These are phyloP conservation scores for Papilio polyxenes DNA, from an alignment of 1,140 invertebrate species.

Conservation along the genomic window DNA sequence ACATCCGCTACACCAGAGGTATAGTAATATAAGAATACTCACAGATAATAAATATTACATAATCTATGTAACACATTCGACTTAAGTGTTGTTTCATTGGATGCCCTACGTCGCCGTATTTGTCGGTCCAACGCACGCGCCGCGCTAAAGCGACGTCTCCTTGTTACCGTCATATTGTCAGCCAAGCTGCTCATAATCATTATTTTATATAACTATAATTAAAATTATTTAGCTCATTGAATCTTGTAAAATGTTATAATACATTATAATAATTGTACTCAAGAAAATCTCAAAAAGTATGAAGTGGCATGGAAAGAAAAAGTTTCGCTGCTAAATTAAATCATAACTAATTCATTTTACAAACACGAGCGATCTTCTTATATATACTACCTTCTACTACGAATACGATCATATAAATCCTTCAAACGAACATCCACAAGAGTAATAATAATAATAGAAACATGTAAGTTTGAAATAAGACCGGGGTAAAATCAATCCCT, in stretches of 20 bases:
- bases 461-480: constrained; percentile 48
- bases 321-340: no score
- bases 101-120: not conserved
- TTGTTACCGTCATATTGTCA: not conserved
- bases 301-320: no score
- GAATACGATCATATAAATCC: constrained; percentile 26
- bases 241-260: not conserved
- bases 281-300: not conserved
- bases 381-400: not conserved
- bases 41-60: not conserved
- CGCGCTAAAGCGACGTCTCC: not conserved
- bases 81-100: not conserved
- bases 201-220: not conserved
- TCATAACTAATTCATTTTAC: not conserved
- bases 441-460: constrained; percentile 41
- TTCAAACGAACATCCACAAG: constrained; percentile 30
- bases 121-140: not conserved
- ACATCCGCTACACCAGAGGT: no score
- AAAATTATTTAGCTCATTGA: not conserved
- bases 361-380: not conserved
- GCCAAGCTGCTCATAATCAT: not conserved
- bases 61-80: not conserved
- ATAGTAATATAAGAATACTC: not conserved
- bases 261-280: not conserved
- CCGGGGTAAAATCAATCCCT: constrained; percentile 59